Evolutionary conservation across 2,113 vertebrate genomes (phyloP).

Genomic region (Otolemur garnettii): DNA sequence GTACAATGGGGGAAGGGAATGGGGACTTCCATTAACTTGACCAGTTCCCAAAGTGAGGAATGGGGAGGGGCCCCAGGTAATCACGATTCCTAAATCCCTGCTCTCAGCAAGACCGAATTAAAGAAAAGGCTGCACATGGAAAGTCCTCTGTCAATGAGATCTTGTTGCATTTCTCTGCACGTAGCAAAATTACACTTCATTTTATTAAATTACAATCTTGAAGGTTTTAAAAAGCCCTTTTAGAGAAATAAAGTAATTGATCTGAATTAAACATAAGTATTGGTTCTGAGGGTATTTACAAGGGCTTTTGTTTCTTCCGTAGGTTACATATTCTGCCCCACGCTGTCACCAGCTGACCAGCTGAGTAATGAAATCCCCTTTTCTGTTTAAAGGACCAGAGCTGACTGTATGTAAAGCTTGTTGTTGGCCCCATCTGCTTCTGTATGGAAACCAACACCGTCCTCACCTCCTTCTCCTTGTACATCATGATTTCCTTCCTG

Average conservation of each 20-base stretch:
- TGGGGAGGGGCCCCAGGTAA: neutral
- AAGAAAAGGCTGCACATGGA: neutral
- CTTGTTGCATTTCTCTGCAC: fast-evolving
- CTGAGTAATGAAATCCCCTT: neutral
- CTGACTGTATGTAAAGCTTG: neutral
- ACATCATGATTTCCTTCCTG: neutral
- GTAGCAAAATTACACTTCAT: neutral
- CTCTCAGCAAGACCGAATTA: neutral
- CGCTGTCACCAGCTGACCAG: neutral
- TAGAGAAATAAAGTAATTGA: neutral
- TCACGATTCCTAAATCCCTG: neutral
- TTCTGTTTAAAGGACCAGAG: neutral
- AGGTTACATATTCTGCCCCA: neutral
- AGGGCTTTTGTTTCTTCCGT: neutral
- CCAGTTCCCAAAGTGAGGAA: neutral
- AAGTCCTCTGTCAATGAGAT: neutral
- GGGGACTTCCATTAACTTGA: neutral
- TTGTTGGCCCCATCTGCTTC: neutral
- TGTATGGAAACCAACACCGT: neutral
- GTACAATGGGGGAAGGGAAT: neutral
- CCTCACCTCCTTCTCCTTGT: neutral
- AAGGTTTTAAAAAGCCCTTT: neutral
- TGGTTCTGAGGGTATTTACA: neutral
- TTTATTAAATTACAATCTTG: neutral
- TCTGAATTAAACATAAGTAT: neutral